Base-by-base conservation (phyloP, 1,140 invertebrate species). In the Nautilus pompilius region DNA sequence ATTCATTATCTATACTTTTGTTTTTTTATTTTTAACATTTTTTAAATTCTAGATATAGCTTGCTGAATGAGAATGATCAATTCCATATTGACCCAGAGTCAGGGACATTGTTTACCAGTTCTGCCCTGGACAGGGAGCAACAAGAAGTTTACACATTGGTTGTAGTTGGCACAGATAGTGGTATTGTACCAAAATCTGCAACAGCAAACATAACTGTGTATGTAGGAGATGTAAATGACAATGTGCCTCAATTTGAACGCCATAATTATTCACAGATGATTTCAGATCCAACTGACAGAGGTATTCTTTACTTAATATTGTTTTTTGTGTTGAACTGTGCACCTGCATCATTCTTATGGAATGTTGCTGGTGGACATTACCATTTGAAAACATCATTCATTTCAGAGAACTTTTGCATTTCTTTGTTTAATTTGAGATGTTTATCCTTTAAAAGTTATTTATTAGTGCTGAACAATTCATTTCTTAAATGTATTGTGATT, bases 221-320 rank as follows among this genome's bases (percentile, higher is more conserved):
- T 69, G 72, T 82, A 4, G 71, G 75, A 91, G 95, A 98, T 79
- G 84, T 95, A 26, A 98, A 98, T 80, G 96, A 98, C 84, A 96
- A 98, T 80, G 87, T 90, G 0, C 95, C 96, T 0, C 83, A 93
- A 36, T 97, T 98, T 69, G 71, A 71, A 15, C 67, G 67, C 26
- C 69, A 62, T 8, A 69, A 58, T 13, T 79, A 79, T 62, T 61
- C 67, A 1, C 55, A 61, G 51, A 65, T 62, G n/a, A 62, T 79
- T 26, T 60, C 68, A 20, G 70, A 77, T 67, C 70, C 73, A 22
- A 68, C 72, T 22, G 59, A 53, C 26, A 54, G 58, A 62, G 77
- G 77, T 77, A 46, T 20, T 17, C n/a, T 49, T 41, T 41, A 8
- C n/a, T n/a, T 41, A 41, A 41, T 8, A 41, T 41, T 10, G n/a